Evolutionary conservation across 2,888 invertebrate species (phyloP), one percentile per base, ranked within the genome.

Genomic region (Alviniconcha strummeri): DNA sequence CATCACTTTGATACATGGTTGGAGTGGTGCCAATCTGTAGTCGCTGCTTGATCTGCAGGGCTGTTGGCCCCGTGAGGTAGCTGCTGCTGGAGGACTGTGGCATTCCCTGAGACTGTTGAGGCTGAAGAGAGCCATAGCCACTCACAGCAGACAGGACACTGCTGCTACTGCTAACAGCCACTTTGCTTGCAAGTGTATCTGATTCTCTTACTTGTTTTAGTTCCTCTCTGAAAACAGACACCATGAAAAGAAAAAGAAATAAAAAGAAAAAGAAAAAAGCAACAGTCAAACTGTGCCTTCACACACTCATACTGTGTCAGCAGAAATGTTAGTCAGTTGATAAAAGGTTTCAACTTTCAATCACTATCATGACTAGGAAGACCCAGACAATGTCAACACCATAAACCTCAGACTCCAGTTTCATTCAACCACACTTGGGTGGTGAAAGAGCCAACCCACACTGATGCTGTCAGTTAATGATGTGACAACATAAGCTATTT

Each of bases 191-290:
- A 57, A 80, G 75, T 83, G 82, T 54, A 85, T 81, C 80, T 85
- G 85, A 13, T 81, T 74, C 74, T 87, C 85, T 36, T 71, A 85
- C 83, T 52, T 84, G 83, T 15, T 84, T 82, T 52, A 87, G 77
- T 79, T 87, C 87, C 76, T 87, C 83, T 79, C 87, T 87, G 81
- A 64, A 57, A 81, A 13, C 36, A 36, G 36, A 1, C 36, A 36
- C 36, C 36, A 36, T 8, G 19, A 64, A 74, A 55, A 69, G 69
- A 64, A 82, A 57, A 56, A 56, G 54, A 15, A 77, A 15, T 0
- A 36, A 36, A 36, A 36, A 36, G 36, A 36, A 36, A 36, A 36
- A 36, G 36, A 36, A 36, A 36, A 36, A 36, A 36, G 36, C 36
- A 36, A 36, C 3, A 36, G 36, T 36, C 36, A 36, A 36, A 36